These are phyloP conservation scores for Picus viridis DNA, from an alignment of 2,797 vertebrate genomes.

Conservation along the genomic window DNA sequence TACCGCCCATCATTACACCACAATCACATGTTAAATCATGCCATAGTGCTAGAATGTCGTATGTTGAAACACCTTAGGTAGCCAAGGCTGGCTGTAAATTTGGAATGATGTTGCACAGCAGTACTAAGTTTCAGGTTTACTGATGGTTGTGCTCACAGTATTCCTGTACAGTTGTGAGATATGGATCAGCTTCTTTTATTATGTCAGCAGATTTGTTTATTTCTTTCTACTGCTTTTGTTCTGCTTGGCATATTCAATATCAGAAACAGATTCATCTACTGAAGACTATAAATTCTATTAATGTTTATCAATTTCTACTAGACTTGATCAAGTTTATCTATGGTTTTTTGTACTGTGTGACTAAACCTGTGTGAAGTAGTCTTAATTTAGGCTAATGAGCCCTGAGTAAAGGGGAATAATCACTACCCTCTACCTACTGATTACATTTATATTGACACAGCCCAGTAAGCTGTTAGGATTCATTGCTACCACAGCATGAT, in stretches of 20 bases:
- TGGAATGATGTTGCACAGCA: background rate
- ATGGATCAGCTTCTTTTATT: background rate
- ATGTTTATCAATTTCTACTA: background rate
- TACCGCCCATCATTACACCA: background rate
- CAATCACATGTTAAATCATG: background rate
- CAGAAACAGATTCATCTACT: background rate
- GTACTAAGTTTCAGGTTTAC: background rate
- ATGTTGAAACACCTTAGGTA: background rate
- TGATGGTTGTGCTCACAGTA: slow-evolving; percentile 24
- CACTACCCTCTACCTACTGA: background rate
- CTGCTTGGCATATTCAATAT: background rate
- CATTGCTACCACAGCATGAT: background rate
- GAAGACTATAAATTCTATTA: background rate
- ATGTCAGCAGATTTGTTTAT: background rate
- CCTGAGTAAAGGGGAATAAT: background rate
- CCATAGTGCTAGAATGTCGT: background rate
- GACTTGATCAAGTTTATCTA: background rate
- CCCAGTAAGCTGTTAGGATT: background rate
- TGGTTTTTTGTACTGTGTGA: background rate
- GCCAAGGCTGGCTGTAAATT: slow-evolving; percentile 39
- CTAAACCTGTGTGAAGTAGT: background rate
- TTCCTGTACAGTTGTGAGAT: background rate
- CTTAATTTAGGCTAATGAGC: background rate
- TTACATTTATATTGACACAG: background rate
- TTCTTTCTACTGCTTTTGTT: background rate